These are phyloP conservation scores for Catocala sponsa DNA, from an alignment of 2,888 invertebrate genomes.

Conservation along the genomic window DNA sequence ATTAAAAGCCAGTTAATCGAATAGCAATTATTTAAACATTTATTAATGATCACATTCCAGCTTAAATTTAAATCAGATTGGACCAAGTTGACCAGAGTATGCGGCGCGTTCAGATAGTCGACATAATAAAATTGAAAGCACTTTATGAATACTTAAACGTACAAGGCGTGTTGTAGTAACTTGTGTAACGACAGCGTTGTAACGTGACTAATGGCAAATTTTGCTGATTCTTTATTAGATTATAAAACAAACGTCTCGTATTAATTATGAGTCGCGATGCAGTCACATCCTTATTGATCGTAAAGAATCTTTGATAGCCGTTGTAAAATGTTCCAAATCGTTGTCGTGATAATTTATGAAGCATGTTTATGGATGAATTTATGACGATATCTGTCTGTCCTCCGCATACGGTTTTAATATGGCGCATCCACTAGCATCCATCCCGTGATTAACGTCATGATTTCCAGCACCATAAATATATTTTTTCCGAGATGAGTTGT, in stretches of 20 bases:
- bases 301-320: constrained; percentile 85
- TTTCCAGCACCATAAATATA: constrained; percentile 33
- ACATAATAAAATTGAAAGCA: constrained; percentile 67
- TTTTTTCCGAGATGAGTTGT: constrained; percentile 53
- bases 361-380: constrained; percentile 85
- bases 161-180: constrained; percentile 65
- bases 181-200: constrained; percentile 64
- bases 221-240: constrained; percentile 83
- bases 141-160: constrained; percentile 75
- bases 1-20: constrained; percentile 65
- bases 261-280: constrained; percentile 83
- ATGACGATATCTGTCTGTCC: constrained; percentile 73
- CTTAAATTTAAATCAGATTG: constrained; percentile 60
- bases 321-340: constrained; percentile 87
- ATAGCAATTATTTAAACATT: constrained; percentile 68
- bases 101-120: constrained; percentile 29
- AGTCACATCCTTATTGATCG: constrained; percentile 83
- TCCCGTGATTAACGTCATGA: constrained; percentile 43
- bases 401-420: constrained; percentile 41
- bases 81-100: constrained; percentile 56
- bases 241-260: constrained; percentile 87
- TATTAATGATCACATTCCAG: constrained; percentile 63
- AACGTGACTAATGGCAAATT: constrained; percentile 70
- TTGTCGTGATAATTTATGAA: constrained; percentile 87
- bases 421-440: constrained; percentile 39